These are phyloP conservation scores for Cheilosia urbana DNA, from an alignment of 2,888 invertebrate genomes.

Conservation along the genomic window DNA sequence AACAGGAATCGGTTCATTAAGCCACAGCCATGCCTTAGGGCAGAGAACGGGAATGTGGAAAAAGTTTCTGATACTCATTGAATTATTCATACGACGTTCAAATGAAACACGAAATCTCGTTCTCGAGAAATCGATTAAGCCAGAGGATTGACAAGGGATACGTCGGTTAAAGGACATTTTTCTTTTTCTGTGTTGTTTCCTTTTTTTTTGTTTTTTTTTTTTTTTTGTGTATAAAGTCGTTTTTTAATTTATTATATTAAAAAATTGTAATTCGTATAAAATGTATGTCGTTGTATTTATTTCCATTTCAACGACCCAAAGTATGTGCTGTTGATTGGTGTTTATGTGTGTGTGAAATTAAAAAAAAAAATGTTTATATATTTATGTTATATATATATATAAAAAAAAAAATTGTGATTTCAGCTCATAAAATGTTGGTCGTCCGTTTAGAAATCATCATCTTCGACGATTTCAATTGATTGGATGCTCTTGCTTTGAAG, in stretches of 20 bases:
- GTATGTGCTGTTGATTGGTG: not conserved
- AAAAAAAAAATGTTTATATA: not conserved
- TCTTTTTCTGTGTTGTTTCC: not conserved
- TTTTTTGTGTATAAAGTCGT: no score
- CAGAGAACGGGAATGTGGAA: not conserved
- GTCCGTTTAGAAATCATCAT: constrained; percentile 57
- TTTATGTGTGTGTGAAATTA: constrained; percentile 3
- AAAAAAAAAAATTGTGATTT: constrained; percentile 7
- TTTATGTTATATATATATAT: not conserved
- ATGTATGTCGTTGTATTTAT: not conserved
- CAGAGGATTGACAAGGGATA: constrained; percentile 1
- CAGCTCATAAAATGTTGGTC: constrained; percentile 7
- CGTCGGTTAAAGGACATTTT: not conserved
- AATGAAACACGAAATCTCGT: not conserved
- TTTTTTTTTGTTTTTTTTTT: not conserved
- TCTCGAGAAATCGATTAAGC: not conserved
- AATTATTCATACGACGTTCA: not conserved
- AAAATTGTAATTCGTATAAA: not conserved
- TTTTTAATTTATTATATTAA: not conserved
- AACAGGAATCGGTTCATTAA: not conserved
- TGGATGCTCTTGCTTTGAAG: constrained; percentile 63
- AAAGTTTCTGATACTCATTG: not conserved
- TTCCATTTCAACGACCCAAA: not conserved
- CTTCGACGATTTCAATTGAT: constrained; percentile 55
- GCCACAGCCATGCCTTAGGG: not conserved